These are phyloP conservation scores for Mesitornis unicolor DNA, from an alignment of 2,113 vertebrate species.

Conservation along the genomic window DNA sequence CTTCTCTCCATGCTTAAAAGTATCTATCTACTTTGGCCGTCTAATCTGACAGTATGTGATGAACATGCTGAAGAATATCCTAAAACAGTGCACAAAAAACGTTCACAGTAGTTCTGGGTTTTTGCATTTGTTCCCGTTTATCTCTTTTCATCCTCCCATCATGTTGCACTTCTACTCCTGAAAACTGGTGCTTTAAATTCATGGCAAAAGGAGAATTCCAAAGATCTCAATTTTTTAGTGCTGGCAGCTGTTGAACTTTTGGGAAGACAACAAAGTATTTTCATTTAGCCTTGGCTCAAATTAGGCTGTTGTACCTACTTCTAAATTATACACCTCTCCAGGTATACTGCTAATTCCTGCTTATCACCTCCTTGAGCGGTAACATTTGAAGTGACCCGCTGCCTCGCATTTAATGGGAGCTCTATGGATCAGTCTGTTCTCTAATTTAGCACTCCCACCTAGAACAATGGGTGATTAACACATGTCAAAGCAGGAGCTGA, in stretches of 20 bases:
- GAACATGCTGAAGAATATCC: neutral
- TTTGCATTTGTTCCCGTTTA: neutral
- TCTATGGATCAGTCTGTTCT: neutral
- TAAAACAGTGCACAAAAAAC: neutral
- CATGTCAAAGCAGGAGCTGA: slow-evolving; percentile 28
- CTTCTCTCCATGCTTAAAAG: neutral
- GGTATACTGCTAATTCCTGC: neutral
- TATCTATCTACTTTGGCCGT: too few species aligned
- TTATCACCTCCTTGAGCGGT: neutral
- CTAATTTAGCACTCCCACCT: slow-evolving; percentile 63
- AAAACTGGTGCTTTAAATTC: neutral
- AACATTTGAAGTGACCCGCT: slow-evolving; percentile 34
- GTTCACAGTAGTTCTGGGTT: neutral
- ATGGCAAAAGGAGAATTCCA: neutral
- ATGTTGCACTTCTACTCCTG: neutral
- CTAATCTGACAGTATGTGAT: neutral
- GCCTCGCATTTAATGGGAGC: neutral
- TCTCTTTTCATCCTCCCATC: neutral
- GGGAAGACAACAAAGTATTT: neutral
- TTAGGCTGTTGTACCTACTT: neutral
- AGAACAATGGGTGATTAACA: slow-evolving; percentile 67
- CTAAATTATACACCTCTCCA: neutral
- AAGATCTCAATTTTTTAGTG: neutral
- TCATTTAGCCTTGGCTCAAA: neutral
- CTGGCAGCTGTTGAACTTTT: neutral